phyloP scores from a whole-genome alignment of 2,113 vertebrate genomes.

The Phylloscopus trochiloides region DNA sequence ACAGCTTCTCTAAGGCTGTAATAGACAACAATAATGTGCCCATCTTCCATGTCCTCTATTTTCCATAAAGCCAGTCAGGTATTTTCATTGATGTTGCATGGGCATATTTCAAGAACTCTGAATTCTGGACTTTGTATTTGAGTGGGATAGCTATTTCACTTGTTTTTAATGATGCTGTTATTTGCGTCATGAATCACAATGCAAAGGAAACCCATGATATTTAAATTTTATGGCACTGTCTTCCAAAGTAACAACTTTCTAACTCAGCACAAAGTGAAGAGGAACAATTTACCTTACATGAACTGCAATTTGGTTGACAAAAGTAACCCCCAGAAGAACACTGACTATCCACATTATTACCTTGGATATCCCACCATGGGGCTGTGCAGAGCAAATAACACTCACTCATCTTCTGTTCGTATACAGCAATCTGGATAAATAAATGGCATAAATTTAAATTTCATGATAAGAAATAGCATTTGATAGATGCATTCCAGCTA shows the following conservation, averaged over 20 bases:
- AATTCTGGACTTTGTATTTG: not conserved
- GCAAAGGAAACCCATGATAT: slow-evolving; percentile 36
- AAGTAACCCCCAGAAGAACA: slow-evolving; percentile 36
- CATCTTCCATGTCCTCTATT: not conserved
- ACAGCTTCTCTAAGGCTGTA: not conserved
- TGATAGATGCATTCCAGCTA: not conserved
- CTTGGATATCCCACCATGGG: not conserved
- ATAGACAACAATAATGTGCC: not conserved
- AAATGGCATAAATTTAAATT: slow-evolving; percentile 1
- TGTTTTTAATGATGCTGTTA: slow-evolving; percentile 35
- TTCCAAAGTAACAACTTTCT: slow-evolving; percentile 25
- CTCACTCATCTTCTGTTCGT: not conserved
- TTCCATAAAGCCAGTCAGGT: not conserved
- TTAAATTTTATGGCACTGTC: slow-evolving; percentile 47
- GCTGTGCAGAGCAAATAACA: slow-evolving; percentile 14
- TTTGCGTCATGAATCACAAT: slow-evolving; percentile 38
- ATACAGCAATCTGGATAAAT: not conserved
- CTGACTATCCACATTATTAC: slow-evolving; percentile 16
- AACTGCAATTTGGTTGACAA: not conserved
- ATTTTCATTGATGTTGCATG: not conserved
- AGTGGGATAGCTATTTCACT: not conserved
- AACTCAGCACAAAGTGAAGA: slow-evolving; percentile 31
- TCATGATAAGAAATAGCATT: not conserved
- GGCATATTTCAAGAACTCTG: slow-evolving; percentile 6
- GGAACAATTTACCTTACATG: slow-evolving; percentile 31